Evolutionary conservation across 2,797 vertebrate genomes (phyloP), one percentile per base, ranked within the genome.

Genomic region (Periophthalmus magnuspinnatus): DNA sequence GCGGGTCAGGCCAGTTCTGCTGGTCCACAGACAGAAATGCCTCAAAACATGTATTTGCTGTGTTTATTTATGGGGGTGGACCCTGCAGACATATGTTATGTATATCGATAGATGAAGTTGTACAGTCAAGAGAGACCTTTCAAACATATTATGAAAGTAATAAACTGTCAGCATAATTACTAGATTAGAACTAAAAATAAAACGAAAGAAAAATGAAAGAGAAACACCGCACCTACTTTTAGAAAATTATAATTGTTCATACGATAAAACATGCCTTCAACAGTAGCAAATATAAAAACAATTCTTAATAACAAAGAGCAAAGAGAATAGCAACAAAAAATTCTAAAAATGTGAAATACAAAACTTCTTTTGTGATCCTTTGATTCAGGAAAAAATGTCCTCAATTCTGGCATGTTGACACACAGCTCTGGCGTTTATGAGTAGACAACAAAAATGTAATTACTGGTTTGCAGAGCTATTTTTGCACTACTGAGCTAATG

Each of bases 1-100:
- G 72, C 90, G 67, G 69, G 90, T 76, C 68, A 1, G 32, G 58
- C 88, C 22, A 71, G 90, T 83, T 48, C 38, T 58, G 13, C 81
- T 11, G 60, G 77, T 70, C 68, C 52, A 36, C 24, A 48, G 64
- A 13, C 52, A 54, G 1, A 22, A 0, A 36, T 33, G 8, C 32
- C 34, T 61, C 34, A 19, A 38, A 60, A 41, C 19, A 61, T 38
- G 32, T 34, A 32, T 59, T 16, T 19, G 6, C 14, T 34, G 3
- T 19, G 16, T 32, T 58, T 28, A 11, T 28, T 47, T 54, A 11
- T 22, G 52, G 2, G 6, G 56, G 56, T 33, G 56, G 7, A 28
- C 5, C 13, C 5, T 6, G 2, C 6, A 32, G 13, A 57, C 13
- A 28, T 13, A 14, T 41, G 13, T 41, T 11, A 14, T 41, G 10